phyloP scores from a whole-genome alignment of 2,113 vertebrate genomes.

The Hemiprocne comata region DNA sequence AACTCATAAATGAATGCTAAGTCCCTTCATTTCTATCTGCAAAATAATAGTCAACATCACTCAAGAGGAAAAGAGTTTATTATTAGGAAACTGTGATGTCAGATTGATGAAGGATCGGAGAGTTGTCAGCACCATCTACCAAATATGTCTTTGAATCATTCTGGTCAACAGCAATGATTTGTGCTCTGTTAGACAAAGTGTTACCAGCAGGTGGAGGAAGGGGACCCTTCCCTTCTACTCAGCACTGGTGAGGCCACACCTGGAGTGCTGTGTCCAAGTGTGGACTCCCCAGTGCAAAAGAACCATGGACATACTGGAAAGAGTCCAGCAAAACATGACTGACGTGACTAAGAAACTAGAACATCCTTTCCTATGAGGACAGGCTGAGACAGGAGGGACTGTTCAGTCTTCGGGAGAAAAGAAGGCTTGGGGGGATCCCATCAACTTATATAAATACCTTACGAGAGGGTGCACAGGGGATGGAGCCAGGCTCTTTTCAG shows the following conservation, averaged over 20 bases:
- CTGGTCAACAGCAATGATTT: neutral
- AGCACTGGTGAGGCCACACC: neutral
- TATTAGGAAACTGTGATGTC: neutral
- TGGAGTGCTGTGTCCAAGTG: neutral
- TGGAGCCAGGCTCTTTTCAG: no score
- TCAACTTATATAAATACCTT: no score
- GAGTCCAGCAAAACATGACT: fast-evolving
- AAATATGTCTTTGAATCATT: neutral
- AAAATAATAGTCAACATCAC: neutral
- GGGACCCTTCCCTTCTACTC: neutral
- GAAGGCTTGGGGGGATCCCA: neutral
- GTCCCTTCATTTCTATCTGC: neutral
- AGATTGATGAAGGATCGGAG: neutral
- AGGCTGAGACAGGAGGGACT: neutral
- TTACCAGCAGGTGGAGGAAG: neutral
- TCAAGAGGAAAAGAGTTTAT: neutral
- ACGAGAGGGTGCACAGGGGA: no score
- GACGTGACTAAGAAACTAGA: no score
- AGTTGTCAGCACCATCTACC: neutral
- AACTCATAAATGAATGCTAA: neutral
- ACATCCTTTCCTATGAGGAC: neutral
- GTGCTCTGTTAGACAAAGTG: neutral
- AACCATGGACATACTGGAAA: neutral
- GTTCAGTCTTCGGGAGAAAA: neutral
- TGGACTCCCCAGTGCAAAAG: neutral